Conservation (phyloP, 2,113 vertebrate genomes). For the Rhineura floridana region DNA sequence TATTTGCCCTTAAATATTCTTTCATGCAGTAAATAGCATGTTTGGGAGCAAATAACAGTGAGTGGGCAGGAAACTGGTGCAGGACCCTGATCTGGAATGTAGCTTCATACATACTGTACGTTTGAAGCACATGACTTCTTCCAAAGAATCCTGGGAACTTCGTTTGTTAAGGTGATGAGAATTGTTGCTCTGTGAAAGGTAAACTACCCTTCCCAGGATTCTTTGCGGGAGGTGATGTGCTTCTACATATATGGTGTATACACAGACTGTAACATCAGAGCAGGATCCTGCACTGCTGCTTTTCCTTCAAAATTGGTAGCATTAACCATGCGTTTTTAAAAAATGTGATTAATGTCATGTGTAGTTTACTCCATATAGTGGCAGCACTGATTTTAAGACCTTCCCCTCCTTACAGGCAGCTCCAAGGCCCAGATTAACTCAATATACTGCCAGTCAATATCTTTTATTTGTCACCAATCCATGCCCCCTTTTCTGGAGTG, state of each 20-base stretch:
- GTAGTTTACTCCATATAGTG: neutral
- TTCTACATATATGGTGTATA: no score
- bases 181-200: no score
- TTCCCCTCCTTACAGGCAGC: neutral
- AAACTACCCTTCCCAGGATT: no score
- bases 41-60: neutral
- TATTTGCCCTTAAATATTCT: neutral
- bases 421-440: neutral
- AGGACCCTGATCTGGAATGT: neutral
- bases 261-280: no score
- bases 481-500: neutral
- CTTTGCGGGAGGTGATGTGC: no score
- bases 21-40: neutral
- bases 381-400: no score
- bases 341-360: neutral
- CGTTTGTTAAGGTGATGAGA: no score
- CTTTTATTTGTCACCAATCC: constrained; percentile 11
- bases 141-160: no score
- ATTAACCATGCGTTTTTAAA: neutral
- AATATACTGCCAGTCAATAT: neutral
- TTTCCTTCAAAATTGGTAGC: neutral
- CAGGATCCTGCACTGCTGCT: fast-evolving
- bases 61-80: neutral
- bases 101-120: no score
- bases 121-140: no score